Evolutionary conservation across 30 jellyfish, hydroid and myxozoan genomes (phyloP).

Genomic region (Mastigias papua): DNA sequence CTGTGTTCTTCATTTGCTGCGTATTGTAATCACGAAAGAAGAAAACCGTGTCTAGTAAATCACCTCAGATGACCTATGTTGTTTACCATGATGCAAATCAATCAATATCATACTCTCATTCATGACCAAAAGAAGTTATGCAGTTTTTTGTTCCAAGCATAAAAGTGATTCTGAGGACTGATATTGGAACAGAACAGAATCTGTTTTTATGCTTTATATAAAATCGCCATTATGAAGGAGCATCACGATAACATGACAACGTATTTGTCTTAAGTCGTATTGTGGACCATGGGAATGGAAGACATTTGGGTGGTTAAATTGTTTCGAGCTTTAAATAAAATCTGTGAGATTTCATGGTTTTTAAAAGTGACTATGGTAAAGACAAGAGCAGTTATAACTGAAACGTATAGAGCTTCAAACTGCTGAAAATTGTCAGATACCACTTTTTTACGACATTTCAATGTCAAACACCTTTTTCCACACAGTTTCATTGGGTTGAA

Average conservation of each 20-base stretch:
- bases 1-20: background rate
- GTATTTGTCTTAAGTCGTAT: background rate
- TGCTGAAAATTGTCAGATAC: no score
- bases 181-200: slow-evolving; percentile 49
- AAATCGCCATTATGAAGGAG: slow-evolving; percentile 21
- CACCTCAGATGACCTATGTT: slow-evolving; percentile 9
- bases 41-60: background rate
- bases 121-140: slow-evolving; percentile 32
- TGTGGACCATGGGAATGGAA: background rate
- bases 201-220: background rate
- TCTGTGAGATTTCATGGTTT: no score
- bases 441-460: no score
- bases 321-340: no score
- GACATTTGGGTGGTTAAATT: background rate
- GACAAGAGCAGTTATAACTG: no score
- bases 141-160: slow-evolving; percentile 29
- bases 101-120: slow-evolving; percentile 42
- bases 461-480: no score
- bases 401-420: no score
- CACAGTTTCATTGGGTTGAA: background rate
- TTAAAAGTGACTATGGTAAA: no score
- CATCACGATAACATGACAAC: background rate
- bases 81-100: slow-evolving; percentile 20
- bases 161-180: slow-evolving; percentile 26
- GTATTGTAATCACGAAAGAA: background rate